Percentiles rank a stretch among this genome's conserved stretches.
These are phyloP conservation scores for Morone chrysops DNA, from an alignment of 2,113 vertebrate genomes.

Conservation along the genomic window DNA sequence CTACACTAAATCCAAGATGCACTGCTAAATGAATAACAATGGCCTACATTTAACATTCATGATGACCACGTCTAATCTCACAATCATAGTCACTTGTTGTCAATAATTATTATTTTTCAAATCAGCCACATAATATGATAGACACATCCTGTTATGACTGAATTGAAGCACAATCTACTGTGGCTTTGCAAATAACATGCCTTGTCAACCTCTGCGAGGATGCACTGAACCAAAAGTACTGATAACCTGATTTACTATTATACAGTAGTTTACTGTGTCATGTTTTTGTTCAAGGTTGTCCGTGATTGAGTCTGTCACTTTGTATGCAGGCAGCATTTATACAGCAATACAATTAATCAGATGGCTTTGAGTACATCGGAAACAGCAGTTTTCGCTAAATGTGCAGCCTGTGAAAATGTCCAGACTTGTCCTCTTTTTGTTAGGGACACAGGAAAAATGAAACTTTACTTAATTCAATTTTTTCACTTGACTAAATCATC, in stretches of 20 bases:
- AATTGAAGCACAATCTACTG: slow-evolving; percentile 73
- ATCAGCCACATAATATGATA: slow-evolving; percentile 28
- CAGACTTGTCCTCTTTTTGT: slow-evolving; percentile 24
- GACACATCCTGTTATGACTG: slow-evolving; percentile 36
- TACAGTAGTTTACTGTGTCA: slow-evolving; percentile 40
- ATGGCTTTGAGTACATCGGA: slow-evolving; percentile 42
- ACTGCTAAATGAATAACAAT: slow-evolving; percentile 1
- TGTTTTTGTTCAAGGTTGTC: slow-evolving; percentile 46
- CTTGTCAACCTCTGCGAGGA: slow-evolving; percentile 61
- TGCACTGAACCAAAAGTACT: slow-evolving; percentile 71
- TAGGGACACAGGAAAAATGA: slow-evolving; percentile 29
- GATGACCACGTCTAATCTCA: slow-evolving; percentile 26
- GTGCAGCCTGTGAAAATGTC: slow-evolving; percentile 28
- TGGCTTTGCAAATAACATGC: slow-evolving; percentile 62
- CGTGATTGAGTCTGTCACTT: slow-evolving; percentile 42
- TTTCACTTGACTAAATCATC: slow-evolving; percentile 17
- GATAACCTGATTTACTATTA: slow-evolving; percentile 45
- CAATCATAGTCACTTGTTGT: slow-evolving; percentile 20
- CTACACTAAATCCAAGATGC: not conserved
- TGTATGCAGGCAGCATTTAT: slow-evolving; percentile 46
- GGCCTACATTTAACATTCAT: slow-evolving; percentile 12
- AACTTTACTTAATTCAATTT: slow-evolving; percentile 3
- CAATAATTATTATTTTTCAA: slow-evolving; percentile 13
- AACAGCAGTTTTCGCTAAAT: slow-evolving; percentile 44
- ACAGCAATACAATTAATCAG: slow-evolving; percentile 71